Conservation (phyloP, 2,113 vertebrate species). For the Sapayoa aenigma region DNA sequence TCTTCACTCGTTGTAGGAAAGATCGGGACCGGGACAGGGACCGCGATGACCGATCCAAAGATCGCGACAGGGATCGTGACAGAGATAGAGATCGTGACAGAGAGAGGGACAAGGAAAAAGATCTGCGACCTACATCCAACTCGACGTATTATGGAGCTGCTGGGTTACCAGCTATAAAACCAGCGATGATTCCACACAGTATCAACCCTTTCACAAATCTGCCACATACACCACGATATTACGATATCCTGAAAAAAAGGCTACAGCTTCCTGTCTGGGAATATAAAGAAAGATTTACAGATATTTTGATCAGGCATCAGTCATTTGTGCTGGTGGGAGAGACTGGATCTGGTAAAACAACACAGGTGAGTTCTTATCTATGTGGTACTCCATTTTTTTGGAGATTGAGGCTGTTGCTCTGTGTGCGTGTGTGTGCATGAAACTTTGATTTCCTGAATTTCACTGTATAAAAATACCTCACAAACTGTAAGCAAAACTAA, state of each 20-base stretch:
- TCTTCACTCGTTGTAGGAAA: slow-evolving; percentile 75
- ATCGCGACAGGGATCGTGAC: slow-evolving; percentile 85
- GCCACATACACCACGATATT: slow-evolving; percentile 91
- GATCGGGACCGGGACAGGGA: slow-evolving; percentile 91
- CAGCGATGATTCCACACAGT: slow-evolving; percentile 84
- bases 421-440: not conserved
- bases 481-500: not conserved
- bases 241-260: slow-evolving; percentile 93
- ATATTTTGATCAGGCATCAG: slow-evolving; percentile 89
- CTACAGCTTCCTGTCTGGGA: slow-evolving; percentile 95
- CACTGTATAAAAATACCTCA: not conserved
- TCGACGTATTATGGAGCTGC: slow-evolving; percentile 61
- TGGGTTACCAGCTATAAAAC: slow-evolving; percentile 79
- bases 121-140: slow-evolving; percentile 77
- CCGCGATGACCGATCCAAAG: slow-evolving; percentile 81
- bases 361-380: slow-evolving; percentile 81
- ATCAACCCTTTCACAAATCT: slow-evolving; percentile 95
- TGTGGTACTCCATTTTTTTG: not conserved
- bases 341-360: slow-evolving; percentile 96
- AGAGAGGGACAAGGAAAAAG: slow-evolving; percentile 88
- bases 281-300: slow-evolving; percentile 90
- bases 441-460: not conserved
- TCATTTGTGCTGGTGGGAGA: slow-evolving; percentile 94
- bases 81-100: slow-evolving; percentile 85
- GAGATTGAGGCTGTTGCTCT: not conserved